Conservation (phyloP, 2,797 vertebrate genomes). For the Eleutherodactylus coqui region DNA sequence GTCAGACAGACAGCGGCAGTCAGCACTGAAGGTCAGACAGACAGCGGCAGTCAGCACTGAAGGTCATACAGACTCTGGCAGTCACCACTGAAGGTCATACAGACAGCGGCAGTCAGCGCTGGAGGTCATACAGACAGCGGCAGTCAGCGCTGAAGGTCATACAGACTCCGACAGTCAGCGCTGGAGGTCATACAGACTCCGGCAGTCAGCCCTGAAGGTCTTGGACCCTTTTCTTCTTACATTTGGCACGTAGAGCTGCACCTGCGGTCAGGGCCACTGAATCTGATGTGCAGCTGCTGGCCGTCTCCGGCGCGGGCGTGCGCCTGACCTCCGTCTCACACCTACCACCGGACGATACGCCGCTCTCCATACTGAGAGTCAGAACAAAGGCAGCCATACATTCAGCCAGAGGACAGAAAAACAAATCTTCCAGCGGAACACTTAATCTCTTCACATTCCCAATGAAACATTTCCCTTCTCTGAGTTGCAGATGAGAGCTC, state of each 20-base stretch:
- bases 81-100: too few relatives aligned
- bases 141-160: too few relatives aligned
- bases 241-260: not conserved
- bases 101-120: too few relatives aligned
- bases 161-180: too few relatives aligned
- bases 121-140: too few relatives aligned
- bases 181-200: too few relatives aligned
- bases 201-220: too few relatives aligned
- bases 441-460: slow-evolving; percentile 66
- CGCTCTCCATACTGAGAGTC: slow-evolving; percentile 54
- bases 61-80: too few relatives aligned
- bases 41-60: too few relatives aligned
- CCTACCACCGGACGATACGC: slow-evolving; percentile 60
- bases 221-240: too few relatives aligned
- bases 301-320: slow-evolving; percentile 65
- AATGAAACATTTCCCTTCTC: slow-evolving; percentile 59
- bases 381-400: slow-evolving; percentile 65
- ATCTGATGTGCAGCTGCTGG: slow-evolving; percentile 59
- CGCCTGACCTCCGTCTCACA: slow-evolving; percentile 68
- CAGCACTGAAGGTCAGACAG: too few relatives aligned
- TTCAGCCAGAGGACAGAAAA: slow-evolving; percentile 68
- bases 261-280: slow-evolving; percentile 59
- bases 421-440: slow-evolving; percentile 67
- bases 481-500: slow-evolving; percentile 27
- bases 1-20: too few relatives aligned